Percentiles rank a stretch among this genome's conserved stretches.
Evolutionary conservation across 2,888 invertebrate genomes (phyloP).

Genomic region (Melinopterus prodromus): DNA sequence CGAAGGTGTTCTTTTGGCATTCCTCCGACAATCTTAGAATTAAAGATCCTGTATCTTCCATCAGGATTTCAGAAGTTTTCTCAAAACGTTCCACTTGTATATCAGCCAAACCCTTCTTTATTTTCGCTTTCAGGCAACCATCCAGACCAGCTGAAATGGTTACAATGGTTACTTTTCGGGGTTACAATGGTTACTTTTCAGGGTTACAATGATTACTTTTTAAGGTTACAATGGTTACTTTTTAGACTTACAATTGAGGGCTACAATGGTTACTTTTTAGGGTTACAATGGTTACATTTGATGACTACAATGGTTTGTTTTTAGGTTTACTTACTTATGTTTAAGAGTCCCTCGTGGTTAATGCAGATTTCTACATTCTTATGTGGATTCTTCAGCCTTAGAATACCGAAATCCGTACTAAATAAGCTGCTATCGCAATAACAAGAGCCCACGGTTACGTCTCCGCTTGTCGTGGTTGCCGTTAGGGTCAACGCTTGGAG

Average conservation of each 20-base stretch:
- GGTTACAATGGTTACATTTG: constrained; percentile 10
- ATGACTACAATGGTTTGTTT: neutral
- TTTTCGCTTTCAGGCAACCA: constrained; percentile 52
- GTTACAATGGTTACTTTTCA: neutral
- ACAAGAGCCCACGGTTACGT: constrained; percentile 51
- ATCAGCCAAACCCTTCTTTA: constrained; percentile 52
- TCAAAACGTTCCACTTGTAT: constrained; percentile 55
- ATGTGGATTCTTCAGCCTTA: constrained; percentile 52
- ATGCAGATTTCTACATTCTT: constrained; percentile 49
- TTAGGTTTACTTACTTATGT: constrained; percentile 46
- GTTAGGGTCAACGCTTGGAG: constrained; percentile 50
- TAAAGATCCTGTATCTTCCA: constrained; percentile 50
- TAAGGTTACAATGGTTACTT: constrained; percentile 14
- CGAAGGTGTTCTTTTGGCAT: constrained; percentile 49
- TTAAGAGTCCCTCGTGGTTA: constrained; percentile 49
- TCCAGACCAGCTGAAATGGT: constrained; percentile 56
- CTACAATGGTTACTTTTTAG: neutral
- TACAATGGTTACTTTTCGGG: constrained; percentile 8
- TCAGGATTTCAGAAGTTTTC: constrained; percentile 51
- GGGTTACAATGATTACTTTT: neutral
- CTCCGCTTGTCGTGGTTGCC: constrained; percentile 49
- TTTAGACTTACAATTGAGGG: constrained; percentile 21
- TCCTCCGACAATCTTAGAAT: constrained; percentile 51
- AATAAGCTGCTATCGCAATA: constrained; percentile 52
- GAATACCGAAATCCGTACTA: constrained; percentile 49